phyloP scores from a whole-genome alignment of 2,888 invertebrate species.

The Cephus pulcher region DNA sequence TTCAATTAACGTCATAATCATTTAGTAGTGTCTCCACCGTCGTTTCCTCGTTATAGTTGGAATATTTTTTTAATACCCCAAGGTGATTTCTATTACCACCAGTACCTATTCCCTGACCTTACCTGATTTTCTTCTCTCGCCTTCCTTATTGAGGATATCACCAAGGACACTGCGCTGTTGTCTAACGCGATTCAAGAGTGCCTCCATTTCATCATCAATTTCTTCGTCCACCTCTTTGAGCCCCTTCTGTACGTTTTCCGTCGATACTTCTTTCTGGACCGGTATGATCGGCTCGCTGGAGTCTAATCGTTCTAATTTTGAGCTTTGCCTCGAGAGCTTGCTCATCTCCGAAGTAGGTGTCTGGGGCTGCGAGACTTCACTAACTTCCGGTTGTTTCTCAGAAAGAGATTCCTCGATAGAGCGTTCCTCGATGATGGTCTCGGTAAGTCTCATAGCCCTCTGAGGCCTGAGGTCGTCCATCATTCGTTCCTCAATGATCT shows the following conservation, averaged over 20 bases:
- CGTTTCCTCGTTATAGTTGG: not conserved
- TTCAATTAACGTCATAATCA: not conserved
- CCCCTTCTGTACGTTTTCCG: conserved; percentile 43
- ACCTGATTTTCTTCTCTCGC: conserved; percentile 46
- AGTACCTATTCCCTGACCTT: conserved; percentile 17
- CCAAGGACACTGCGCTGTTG: conserved; percentile 78
- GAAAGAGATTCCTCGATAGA: conserved; percentile 69
- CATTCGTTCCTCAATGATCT: conserved; percentile 33
- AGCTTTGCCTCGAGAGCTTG: conserved; percentile 34
- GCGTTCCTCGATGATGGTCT: conserved; percentile 67
- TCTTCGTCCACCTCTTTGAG: conserved; percentile 64
- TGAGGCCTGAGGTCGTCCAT: conserved; percentile 40
- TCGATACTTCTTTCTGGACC: conserved; percentile 22
- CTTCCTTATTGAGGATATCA: conserved; percentile 74
- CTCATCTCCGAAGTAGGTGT: conserved; percentile 32
- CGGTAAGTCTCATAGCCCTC: conserved; percentile 43
- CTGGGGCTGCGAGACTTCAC: conserved; percentile 19
- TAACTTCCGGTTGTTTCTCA: conserved; percentile 55
- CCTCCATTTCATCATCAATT: conserved; percentile 73
- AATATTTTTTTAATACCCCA: not conserved
- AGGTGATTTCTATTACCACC: not conserved
- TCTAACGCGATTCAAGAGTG: conserved; percentile 74
- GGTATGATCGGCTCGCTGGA: conserved; percentile 31
- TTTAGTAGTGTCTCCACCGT: not conserved
- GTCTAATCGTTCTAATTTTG: conserved; percentile 35